These are phyloP conservation scores for Idris sp. DNA, from an alignment of 1,140 invertebrate species.

Conservation along the genomic window DNA sequence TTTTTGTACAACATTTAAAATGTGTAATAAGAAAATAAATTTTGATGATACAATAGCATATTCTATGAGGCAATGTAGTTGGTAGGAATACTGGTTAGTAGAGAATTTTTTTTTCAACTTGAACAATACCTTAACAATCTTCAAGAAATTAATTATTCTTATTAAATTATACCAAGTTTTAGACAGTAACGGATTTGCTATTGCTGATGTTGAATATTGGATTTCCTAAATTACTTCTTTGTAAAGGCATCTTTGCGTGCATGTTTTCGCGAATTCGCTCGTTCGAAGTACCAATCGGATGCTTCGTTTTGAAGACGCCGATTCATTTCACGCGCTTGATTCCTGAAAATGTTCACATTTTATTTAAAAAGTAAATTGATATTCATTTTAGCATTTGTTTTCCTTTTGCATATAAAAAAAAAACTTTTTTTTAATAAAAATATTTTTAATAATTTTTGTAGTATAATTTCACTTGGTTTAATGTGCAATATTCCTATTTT, in stretches of 20 bases:
- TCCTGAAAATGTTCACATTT: slow-evolving; percentile 7
- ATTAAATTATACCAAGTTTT: slow-evolving; percentile 1
- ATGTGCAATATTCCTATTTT: too few relatives aligned
- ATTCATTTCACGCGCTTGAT: slow-evolving; percentile 35
- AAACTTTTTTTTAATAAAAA: too few relatives aligned
- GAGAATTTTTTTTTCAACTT: too few relatives aligned
- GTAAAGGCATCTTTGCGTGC: slow-evolving; percentile 44
- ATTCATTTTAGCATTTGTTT: too few relatives aligned
- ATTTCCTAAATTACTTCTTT: slow-evolving; percentile 30
- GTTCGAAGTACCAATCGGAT: slow-evolving; percentile 43
- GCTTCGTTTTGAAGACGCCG: slow-evolving; percentile 31
- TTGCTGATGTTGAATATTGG: slow-evolving; percentile 22
- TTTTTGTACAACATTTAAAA: slow-evolving; percentile 35
- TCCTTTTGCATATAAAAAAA: too few relatives aligned
- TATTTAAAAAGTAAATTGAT: too few relatives aligned
- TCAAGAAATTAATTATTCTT: too few relatives aligned
- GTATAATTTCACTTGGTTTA: too few relatives aligned
- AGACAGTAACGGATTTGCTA: slow-evolving; percentile 22
- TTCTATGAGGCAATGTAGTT: too few relatives aligned
- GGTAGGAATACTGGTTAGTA: too few relatives aligned
- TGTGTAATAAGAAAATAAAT: slow-evolving; percentile 21
- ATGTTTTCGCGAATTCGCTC: slow-evolving; percentile 43
- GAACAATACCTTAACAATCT: too few relatives aligned
- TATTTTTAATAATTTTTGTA: too few relatives aligned
- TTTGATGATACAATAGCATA: slow-evolving; percentile 18